Percentiles rank a stretch among this genome's conserved stretches.
Evolutionary conservation across 2,888 invertebrate species (phyloP).

Genomic region (Germaria angustata): DNA sequence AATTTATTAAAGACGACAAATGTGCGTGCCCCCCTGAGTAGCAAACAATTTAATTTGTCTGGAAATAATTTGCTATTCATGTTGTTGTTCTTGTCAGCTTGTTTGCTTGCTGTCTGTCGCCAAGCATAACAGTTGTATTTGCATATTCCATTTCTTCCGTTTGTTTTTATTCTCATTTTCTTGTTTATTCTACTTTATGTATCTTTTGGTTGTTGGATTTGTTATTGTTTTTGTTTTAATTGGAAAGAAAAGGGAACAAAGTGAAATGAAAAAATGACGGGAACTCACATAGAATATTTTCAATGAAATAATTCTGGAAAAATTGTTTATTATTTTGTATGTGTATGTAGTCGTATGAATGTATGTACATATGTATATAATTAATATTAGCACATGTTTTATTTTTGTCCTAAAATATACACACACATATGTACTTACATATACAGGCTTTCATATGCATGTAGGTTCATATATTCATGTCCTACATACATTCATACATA

Average conservation of each 20-base stretch:
- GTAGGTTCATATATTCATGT: no score
- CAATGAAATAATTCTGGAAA: constrained; percentile 10
- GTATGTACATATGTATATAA: not conserved
- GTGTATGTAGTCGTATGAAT: not conserved
- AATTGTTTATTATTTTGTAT: not conserved
- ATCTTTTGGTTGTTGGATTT: not conserved
- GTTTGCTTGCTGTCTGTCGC: not conserved
- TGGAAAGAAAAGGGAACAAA: constrained; percentile 8
- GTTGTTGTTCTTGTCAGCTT: not conserved
- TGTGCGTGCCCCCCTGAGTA: constrained; percentile 32
- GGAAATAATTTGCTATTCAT: not conserved
- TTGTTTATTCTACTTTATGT: constrained; percentile 19
- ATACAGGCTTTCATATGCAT: no score
- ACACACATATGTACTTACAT: no score
- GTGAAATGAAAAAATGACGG: not conserved
- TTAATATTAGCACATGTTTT: no score
- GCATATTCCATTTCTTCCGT: constrained; percentile 28
- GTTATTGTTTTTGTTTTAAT: not conserved
- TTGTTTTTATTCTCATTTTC: constrained; percentile 41
- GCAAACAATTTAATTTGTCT: constrained; percentile 42
- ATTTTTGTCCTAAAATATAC: no score
- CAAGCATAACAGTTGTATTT: not conserved
- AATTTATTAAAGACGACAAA: constrained; percentile 32
- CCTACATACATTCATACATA: no score
- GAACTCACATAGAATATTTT: constrained; percentile 2